These are phyloP conservation scores for Gorsachius goisagi DNA, from an alignment of 2,113 vertebrate species.

Conservation along the genomic window DNA sequence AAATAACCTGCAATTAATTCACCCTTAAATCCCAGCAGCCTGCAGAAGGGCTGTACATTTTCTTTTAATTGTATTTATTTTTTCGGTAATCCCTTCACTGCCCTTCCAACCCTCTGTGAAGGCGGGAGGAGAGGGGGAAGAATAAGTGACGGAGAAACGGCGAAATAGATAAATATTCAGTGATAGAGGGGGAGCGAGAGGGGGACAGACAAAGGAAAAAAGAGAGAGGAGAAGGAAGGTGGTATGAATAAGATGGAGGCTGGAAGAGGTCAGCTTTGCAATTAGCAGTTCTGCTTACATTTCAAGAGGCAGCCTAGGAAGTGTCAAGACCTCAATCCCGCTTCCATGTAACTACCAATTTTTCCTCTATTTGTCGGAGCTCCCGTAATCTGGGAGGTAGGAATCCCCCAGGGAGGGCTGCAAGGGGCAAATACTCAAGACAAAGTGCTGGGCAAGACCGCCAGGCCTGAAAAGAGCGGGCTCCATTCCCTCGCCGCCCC, in stretches of 20 bases:
- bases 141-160: background rate
- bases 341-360: slow-evolving; percentile 63
- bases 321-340: slow-evolving; percentile 71
- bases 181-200: background rate
- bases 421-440: slow-evolving; percentile 33
- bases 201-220: slow-evolving; percentile 49
- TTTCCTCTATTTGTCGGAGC: slow-evolving; percentile 55
- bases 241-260: slow-evolving; percentile 60
- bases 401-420: background rate
- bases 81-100: background rate
- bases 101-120: background rate
- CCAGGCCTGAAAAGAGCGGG: background rate
- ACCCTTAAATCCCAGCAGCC: background rate
- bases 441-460: background rate
- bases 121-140: background rate
- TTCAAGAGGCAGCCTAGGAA: slow-evolving; percentile 59
- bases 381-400: slow-evolving; percentile 53
- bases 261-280: slow-evolving; percentile 66
- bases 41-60: background rate
- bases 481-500: background rate
- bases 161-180: slow-evolving; percentile 46
- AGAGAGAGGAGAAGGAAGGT: slow-evolving; percentile 28
- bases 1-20: background rate
- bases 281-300: slow-evolving; percentile 69
- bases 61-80: background rate